Evolutionary conservation across 2,113 vertebrate species (phyloP).

Genomic region (Chroicocephalus ridibundus): DNA sequence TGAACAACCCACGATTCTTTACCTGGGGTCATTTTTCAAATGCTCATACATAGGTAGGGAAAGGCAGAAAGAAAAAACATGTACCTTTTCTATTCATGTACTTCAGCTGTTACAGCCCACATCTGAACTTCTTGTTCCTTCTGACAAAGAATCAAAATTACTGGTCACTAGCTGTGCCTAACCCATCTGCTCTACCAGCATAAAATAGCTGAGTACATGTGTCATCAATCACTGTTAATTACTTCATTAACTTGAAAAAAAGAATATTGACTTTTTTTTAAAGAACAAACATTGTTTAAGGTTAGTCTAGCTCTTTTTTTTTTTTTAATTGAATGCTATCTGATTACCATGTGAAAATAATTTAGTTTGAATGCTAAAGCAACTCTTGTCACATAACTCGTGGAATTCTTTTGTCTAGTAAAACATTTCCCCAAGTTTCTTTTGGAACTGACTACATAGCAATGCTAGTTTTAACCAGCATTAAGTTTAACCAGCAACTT

Average conservation of each 20-base stretch:
- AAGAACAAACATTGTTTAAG: slow-evolving; percentile 59
- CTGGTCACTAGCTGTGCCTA: slow-evolving; percentile 52
- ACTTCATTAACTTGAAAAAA: slow-evolving; percentile 55
- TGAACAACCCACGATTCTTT: background rate
- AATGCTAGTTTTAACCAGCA: background rate
- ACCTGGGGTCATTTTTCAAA: background rate
- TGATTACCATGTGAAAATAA: slow-evolving; percentile 14
- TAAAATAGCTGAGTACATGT: slow-evolving; percentile 41
- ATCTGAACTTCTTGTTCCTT: slow-evolving; percentile 52
- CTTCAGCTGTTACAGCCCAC: slow-evolving; percentile 16
- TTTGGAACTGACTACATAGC: background rate
- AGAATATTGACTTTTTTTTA: slow-evolving; percentile 39
- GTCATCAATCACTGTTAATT: slow-evolving; percentile 62
- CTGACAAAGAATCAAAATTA: slow-evolving; percentile 24
- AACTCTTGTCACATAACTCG: background rate
- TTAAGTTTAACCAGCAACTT: background rate
- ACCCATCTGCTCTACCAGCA: slow-evolving; percentile 44
- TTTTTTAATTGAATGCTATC: slow-evolving; percentile 16
- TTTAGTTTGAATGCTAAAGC: background rate
- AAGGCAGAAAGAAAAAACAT: background rate
- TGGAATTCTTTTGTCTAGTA: background rate
- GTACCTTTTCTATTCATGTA: background rate
- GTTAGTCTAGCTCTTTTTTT: background rate
- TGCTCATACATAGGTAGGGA: background rate
- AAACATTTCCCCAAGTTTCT: background rate